Evolutionary conservation across 37 sponge, comb jelly and placozoan species (phyloP).

Genomic region (Hexactinellida sp.): DNA sequence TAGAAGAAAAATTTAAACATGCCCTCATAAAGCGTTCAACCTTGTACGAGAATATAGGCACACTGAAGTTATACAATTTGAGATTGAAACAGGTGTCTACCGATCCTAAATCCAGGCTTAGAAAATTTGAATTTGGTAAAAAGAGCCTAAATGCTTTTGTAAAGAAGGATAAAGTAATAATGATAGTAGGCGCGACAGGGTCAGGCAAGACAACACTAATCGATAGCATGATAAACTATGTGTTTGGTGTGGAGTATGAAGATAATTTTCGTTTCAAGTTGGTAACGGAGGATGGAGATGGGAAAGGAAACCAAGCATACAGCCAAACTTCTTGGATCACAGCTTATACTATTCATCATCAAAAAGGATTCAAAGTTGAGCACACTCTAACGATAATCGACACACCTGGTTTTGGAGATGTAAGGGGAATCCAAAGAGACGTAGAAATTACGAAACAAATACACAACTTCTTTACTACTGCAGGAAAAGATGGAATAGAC

Average conservation of each 20-base stretch:
- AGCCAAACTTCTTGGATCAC: conserved; percentile 32
- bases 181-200: conserved; percentile 34
- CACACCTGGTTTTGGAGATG: conserved; percentile 49
- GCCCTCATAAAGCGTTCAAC: not conserved
- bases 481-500: conserved; percentile 23
- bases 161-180: conserved; percentile 12
- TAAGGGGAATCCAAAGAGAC: conserved; percentile 25
- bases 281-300: conserved; percentile 16
- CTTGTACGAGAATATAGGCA: not conserved
- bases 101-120: not conserved
- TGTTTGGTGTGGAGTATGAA: conserved; percentile 22
- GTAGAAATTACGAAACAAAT: conserved; percentile 27
- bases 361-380: conserved; percentile 21
- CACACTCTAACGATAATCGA: conserved; percentile 41
- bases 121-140: not conserved
- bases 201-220: conserved; percentile 33
- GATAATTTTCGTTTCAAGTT: conserved; percentile 31
- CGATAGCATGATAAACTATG: conserved; percentile 25
- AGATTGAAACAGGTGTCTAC: not conserved
- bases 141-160: not conserved
- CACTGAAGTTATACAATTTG: not conserved
- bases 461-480: conserved; percentile 26
- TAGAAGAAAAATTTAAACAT: not conserved
- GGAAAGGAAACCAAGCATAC: not conserved
- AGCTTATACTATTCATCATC: conserved; percentile 29